These are phyloP conservation scores for Cremastinae sp. DNA, from an alignment of 2,888 invertebrate genomes.

Conservation along the genomic window DNA sequence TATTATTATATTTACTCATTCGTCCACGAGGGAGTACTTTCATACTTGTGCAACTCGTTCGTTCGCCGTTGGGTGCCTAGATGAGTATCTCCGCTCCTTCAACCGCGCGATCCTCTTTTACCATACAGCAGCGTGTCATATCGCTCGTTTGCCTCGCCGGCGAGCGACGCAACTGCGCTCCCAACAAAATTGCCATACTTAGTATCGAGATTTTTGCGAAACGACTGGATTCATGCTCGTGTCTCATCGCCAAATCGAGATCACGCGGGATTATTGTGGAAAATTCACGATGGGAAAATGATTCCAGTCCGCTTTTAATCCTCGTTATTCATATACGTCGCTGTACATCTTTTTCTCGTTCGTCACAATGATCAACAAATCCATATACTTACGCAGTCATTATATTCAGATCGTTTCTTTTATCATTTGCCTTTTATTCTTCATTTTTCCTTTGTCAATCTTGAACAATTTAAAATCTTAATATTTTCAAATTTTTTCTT, in stretches of 20 bases:
- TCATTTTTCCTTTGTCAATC: too few relatives aligned
- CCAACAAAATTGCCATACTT: not conserved
- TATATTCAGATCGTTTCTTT: too few relatives aligned
- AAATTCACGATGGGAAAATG: conserved; percentile 8
- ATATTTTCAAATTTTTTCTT: too few relatives aligned
- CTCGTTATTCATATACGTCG: not conserved
- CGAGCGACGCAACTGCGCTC: not conserved
- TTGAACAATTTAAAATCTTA: too few relatives aligned
- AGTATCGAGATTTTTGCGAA: conserved; percentile 1
- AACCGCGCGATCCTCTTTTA: conserved; percentile 34
- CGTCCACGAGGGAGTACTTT: conserved; percentile 73
- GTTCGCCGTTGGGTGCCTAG: conserved; percentile 48
- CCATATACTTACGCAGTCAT: too few relatives aligned
- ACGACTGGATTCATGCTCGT: not conserved
- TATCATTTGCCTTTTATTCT: too few relatives aligned
- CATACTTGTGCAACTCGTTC: conserved; percentile 76
- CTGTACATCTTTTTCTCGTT: not conserved
- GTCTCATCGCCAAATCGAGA: not conserved
- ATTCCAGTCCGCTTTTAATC: not conserved
- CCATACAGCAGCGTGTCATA: not conserved
- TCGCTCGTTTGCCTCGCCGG: not conserved
- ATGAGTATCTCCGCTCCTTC: conserved; percentile 52
- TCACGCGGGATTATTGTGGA: not conserved
- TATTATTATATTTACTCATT: conserved; percentile 78
- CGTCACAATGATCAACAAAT: not conserved